A percentile compares a stretch with the other conserved stretches of the same genome.
phyloP scores from a whole-genome alignment of 1,140 invertebrate genomes.

The Drosophila sucinea region DNA sequence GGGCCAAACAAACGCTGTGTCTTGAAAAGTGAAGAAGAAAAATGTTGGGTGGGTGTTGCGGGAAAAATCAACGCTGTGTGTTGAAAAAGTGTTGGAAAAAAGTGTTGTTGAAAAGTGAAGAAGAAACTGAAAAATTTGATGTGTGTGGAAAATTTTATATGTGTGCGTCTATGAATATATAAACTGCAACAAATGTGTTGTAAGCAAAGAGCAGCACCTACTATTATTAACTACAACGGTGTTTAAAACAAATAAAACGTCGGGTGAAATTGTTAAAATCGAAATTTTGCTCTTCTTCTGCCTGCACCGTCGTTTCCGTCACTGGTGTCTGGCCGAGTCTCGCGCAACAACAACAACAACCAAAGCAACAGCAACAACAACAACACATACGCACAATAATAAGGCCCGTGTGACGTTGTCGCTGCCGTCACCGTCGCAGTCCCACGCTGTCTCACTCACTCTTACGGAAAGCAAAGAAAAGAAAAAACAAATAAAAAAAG shows the following conservation, averaged over 20 bases:
- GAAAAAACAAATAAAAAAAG: constrained; percentile 50
- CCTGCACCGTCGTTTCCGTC: constrained; percentile 44
- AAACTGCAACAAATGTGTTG: constrained; percentile 46
- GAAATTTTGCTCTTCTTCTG: constrained; percentile 38
- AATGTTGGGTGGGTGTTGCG: no score
- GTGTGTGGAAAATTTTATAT: constrained; percentile 61
- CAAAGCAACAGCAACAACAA: constrained; percentile 26
- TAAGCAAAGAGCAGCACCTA: constrained; percentile 29
- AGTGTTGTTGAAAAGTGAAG: constrained; percentile 60
- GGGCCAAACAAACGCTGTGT: no score
- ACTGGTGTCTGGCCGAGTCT: constrained; percentile 46
- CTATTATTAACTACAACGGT: constrained; percentile 25
- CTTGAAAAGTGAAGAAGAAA: no score
- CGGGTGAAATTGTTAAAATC: constrained; percentile 40
- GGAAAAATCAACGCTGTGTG: no score
- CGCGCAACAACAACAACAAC: constrained; percentile 34
- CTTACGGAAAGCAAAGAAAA: constrained; percentile 57
- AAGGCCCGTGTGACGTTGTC: constrained; percentile 74
- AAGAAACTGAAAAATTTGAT: constrained; percentile 52
- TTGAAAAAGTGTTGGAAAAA: no score
- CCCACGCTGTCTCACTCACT: constrained; percentile 36
- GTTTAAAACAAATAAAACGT: constrained; percentile 28
- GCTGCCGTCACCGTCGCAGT: constrained; percentile 63
- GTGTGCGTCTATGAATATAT: constrained; percentile 66
- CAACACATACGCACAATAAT: constrained; percentile 62